Evolutionary conservation across 2,797 vertebrate species (phyloP).

Genomic region (Cossypha polioptera): DNA sequence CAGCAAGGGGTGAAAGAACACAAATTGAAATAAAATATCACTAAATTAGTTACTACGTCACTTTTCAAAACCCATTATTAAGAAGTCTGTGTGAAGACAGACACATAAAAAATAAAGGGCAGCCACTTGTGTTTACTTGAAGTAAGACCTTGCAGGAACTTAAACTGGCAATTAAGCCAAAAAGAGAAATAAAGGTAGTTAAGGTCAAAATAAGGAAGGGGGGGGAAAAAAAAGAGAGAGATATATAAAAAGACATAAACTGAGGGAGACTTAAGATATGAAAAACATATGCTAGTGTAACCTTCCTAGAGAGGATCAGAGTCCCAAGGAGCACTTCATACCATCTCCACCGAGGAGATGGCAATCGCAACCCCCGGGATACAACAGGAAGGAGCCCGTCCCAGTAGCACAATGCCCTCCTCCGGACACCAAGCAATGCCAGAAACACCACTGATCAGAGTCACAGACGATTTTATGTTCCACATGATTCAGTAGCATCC

Average conservation of each 20-base stretch:
- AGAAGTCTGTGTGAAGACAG: background rate
- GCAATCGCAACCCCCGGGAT: fast-evolving
- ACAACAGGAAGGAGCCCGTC: background rate
- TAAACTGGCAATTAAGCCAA: background rate
- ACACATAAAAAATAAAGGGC: background rate
- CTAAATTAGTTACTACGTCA: background rate
- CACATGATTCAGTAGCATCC: background rate
- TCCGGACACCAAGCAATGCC: background rate
- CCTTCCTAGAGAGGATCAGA: background rate
- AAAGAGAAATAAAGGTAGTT: background rate
- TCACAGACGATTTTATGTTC: background rate
- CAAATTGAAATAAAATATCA: background rate
- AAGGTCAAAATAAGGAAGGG: background rate
- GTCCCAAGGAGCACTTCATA: background rate
- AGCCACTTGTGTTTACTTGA: fast-evolving
- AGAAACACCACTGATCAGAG: background rate
- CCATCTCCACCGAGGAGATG: background rate
- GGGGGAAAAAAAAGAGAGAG: fast-evolving
- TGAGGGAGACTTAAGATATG: fast-evolving
- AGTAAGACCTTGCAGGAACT: background rate
- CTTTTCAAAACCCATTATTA: background rate
- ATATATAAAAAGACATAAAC: too few species aligned
- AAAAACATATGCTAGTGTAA: background rate
- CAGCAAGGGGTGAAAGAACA: background rate
- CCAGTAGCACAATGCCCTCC: fast-evolving